A percentile compares a stretch with the other conserved stretches of the same genome.
These are phyloP conservation scores for Melanerpes formicivorus DNA, from an alignment of 2,113 vertebrate genomes.

Conservation along the genomic window DNA sequence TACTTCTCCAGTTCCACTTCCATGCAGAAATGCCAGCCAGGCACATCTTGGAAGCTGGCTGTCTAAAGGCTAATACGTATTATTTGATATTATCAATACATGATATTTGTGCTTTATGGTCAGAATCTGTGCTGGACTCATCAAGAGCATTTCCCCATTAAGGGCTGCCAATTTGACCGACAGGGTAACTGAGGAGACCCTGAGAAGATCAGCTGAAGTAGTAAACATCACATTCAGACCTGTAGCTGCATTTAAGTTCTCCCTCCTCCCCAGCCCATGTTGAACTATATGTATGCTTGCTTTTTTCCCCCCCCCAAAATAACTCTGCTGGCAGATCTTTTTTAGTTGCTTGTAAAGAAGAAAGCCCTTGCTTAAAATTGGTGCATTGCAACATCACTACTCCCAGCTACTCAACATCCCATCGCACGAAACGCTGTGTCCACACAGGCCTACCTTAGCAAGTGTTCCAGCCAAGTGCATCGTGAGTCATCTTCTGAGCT, in stretches of 20 bases:
- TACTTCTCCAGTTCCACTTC: neutral
- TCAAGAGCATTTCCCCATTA: neutral
- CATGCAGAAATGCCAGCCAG: neutral
- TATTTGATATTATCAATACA: neutral
- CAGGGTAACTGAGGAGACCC: neutral
- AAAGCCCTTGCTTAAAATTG: neutral
- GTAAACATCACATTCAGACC: neutral
- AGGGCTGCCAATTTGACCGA: neutral
- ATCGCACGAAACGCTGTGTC: neutral
- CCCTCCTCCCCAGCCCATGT: neutral
- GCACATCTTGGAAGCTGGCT: neutral
- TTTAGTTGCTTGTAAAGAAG: neutral
- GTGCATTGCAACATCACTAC: neutral
- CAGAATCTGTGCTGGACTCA: neutral
- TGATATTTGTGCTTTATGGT: neutral
- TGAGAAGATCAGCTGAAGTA: neutral
- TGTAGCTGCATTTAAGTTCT: neutral
- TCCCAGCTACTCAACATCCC: neutral
- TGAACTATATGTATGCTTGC: neutral
- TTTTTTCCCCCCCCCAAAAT: neutral
- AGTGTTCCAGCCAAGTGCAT: neutral
- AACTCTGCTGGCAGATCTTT: neutral
- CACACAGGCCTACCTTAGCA: neutral
- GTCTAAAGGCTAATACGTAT: neutral
- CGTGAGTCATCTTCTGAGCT: constrained; percentile 24